Base-by-base conservation (phyloP, 2,797 vertebrate genomes). In the Gallirallus australis region DNA sequence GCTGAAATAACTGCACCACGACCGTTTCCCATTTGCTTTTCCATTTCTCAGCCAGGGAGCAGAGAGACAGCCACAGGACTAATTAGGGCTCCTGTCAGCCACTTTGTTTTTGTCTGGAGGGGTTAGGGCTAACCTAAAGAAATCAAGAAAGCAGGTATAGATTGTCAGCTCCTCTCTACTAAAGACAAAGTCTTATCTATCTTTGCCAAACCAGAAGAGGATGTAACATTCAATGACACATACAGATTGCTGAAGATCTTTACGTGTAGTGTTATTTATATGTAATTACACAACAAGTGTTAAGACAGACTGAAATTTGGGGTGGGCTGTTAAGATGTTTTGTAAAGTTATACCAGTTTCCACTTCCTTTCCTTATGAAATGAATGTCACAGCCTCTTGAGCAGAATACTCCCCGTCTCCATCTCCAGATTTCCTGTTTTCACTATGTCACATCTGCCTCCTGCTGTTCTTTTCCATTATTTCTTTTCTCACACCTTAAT, bases 221-320 rank as follows among this genome's bases (percentile, higher is more conserved):
- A 28, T 9, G 7, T 33, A 31, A 47, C 6, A 5, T 71, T n/a
- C 30, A n/a, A 12, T 0, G 1, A 15, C 24, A 37, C 1, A 1
- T 57, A 10, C 33, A 47, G 24, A n/a, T 70, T 70, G 24, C 17
- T 77, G 42, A 53, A 88, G 59, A 35, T 24, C 12, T 79, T 69
- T 37, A 24, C 14, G 1, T 64, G 7, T 24, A 13, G 12, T 33
- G 12, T 57, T 66, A 40, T 48, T 84, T 21, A 12, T 25, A 27
- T n/a, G 13, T 39, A 65, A 66, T 70, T 77, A 35, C 27, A 47
- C 14, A 68, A 21, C 13, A 59, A 47, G 11, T 60, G 19, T 57
- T 89, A 53, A 56, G 47, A 72, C 19, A 54, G 39, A 27, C 27
- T 64, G 21, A 48, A 86, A 80, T 73, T 82, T 85, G 23, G 64